These are phyloP conservation scores for Mugil cephalus DNA, from an alignment of 2,113 vertebrate genomes.

Conservation along the genomic window DNA sequence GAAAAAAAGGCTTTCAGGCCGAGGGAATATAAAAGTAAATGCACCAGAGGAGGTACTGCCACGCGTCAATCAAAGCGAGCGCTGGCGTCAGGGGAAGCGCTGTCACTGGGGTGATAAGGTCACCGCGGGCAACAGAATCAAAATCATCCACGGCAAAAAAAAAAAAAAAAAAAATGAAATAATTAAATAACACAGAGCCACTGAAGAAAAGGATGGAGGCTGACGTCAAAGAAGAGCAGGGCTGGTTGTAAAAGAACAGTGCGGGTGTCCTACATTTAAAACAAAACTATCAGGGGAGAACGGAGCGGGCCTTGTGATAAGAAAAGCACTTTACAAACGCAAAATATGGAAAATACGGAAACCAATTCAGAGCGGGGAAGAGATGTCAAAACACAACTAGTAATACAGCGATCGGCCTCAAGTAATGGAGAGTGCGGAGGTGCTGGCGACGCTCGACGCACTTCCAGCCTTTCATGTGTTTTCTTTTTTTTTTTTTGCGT, in stretches of 20 bases:
- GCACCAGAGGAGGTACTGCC: conserved; percentile 46
- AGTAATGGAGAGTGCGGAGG: conserved; percentile 8
- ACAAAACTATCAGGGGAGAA: conserved; percentile 28
- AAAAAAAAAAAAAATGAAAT: neutral
- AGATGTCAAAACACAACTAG: conserved; percentile 16
- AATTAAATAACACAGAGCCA: conserved; percentile 24
- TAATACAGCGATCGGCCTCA: conserved; percentile 28
- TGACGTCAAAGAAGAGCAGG: conserved; percentile 22
- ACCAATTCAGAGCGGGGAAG: conserved; percentile 8
- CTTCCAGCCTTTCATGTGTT: neutral
- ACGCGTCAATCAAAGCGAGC: conserved; percentile 61
- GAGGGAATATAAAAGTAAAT: conserved; percentile 52
- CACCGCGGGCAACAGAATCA: conserved; percentile 56
- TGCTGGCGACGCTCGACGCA: neutral
- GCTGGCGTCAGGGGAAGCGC: conserved; percentile 57
- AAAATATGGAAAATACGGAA: conserved; percentile 27
- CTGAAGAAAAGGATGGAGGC: neutral
- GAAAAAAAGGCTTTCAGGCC: conserved; percentile 41
- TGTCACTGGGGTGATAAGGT: conserved; percentile 69
- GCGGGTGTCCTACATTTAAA: conserved; percentile 50
- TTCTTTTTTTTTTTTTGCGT: conserved; percentile 3
- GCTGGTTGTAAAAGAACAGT: conserved; percentile 29
- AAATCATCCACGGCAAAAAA: conserved; percentile 46
- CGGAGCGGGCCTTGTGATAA: neutral
- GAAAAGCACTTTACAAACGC: conserved; percentile 26